Evolutionary conservation across 2,113 vertebrate species (phyloP).

Genomic region (Astur gentilis): DNA sequence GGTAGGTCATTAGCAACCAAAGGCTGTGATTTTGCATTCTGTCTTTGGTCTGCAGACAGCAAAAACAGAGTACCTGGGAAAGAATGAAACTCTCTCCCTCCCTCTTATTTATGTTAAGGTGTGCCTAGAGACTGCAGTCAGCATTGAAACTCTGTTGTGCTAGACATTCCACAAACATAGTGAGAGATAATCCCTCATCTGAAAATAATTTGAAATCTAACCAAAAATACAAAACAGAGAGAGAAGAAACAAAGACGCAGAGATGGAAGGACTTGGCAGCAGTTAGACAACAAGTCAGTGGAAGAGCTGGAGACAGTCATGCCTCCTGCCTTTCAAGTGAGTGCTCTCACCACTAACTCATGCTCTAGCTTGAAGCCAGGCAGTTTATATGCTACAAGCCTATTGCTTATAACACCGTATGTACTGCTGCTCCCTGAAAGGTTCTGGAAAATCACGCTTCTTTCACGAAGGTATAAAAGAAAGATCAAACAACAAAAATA

Average conservation of each 20-base stretch:
- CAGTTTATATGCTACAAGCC: background rate
- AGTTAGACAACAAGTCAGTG: background rate
- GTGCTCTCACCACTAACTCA: background rate
- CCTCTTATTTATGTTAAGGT: slow-evolving; percentile 38
- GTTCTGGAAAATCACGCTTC: background rate
- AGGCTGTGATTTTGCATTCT: background rate
- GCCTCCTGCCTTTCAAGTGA: background rate
- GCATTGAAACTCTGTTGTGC: background rate
- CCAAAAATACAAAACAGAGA: slow-evolving; percentile 22
- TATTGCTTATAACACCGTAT: background rate
- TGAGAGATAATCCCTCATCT: slow-evolving; percentile 20
- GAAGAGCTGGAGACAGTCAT: background rate
- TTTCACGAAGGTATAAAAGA: background rate
- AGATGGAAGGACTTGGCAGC: background rate
- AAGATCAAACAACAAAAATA: background rate
- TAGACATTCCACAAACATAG: slow-evolving; percentile 45
- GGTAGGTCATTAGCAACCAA: background rate
- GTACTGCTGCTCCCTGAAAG: background rate
- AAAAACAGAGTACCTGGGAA: slow-evolving; percentile 20
- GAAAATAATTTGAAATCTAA: slow-evolving; percentile 43
- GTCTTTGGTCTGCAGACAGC: background rate
- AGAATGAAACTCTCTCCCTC: background rate
- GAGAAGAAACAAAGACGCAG: background rate
- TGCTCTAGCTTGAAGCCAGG: background rate
- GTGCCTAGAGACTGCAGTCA: background rate